These are phyloP conservation scores for Anableps anableps DNA, from an alignment of 2,797 vertebrate genomes.

Conservation along the genomic window DNA sequence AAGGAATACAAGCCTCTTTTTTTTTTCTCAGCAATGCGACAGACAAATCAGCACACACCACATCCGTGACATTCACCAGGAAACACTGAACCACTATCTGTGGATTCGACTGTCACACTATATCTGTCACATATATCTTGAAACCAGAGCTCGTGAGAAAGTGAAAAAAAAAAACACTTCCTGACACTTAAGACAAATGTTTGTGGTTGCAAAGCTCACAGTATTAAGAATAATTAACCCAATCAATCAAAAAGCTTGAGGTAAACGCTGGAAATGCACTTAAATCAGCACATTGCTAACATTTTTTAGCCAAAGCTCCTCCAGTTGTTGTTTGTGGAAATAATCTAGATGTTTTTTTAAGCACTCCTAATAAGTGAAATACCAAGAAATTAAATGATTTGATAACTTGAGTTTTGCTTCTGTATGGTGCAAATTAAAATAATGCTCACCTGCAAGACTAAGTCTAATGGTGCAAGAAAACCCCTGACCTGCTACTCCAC, in stretches of 20 bases:
- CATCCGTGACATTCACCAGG: not conserved
- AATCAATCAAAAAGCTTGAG: not conserved
- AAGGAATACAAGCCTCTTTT: conserved; percentile 3
- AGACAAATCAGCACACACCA: not conserved
- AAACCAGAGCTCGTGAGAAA: conserved; percentile 49
- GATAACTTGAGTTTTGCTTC: not conserved
- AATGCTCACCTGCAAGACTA: not conserved
- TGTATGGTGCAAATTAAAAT: not conserved
- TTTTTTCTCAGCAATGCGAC: not conserved
- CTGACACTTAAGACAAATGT: conserved; percentile 13
- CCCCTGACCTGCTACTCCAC: not conserved
- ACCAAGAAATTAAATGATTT: not conserved
- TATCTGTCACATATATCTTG: conserved; percentile 41
- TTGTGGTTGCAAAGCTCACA: conserved; percentile 1
- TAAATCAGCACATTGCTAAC: not conserved
- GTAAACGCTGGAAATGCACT: not conserved
- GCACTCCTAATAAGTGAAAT: not conserved
- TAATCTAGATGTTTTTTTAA: not conserved
- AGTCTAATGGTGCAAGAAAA: not conserved
- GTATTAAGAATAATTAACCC: not conserved
- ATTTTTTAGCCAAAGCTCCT: not conserved
- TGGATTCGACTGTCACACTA: conserved; percentile 21
- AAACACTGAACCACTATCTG: conserved; percentile 5
- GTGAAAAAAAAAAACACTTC: conserved; percentile 15
- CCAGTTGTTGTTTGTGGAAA: not conserved